Conservation (phyloP, 1,140 invertebrate genomes). For the Littorina saxatilis region DNA sequence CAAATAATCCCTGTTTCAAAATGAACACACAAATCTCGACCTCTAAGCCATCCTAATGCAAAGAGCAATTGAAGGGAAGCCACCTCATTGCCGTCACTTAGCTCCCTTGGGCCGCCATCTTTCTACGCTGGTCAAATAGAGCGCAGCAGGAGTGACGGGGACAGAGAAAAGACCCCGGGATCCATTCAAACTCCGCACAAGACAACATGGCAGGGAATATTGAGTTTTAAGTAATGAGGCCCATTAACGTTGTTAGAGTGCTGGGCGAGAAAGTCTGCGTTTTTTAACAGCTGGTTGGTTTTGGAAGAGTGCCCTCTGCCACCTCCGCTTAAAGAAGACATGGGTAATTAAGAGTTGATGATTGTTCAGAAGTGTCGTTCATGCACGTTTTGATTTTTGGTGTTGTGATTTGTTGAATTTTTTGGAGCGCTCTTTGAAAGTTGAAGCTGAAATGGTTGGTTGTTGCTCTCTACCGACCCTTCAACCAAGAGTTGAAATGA, state of each 20-base stretch:
- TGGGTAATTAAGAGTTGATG: too few relatives aligned
- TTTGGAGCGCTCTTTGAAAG: too few relatives aligned
- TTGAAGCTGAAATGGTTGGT: too few relatives aligned
- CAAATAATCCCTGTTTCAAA: neutral
- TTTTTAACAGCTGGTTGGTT: too few relatives aligned
- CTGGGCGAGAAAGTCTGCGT: slow-evolving; percentile 18
- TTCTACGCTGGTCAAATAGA: slow-evolving; percentile 19
- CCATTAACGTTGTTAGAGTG: slow-evolving; percentile 37
- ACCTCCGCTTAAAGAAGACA: too few relatives aligned
- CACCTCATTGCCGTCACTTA: slow-evolving; percentile 26
- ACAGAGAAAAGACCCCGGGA: neutral
- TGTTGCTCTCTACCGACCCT: too few relatives aligned
- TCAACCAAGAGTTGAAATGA: too few relatives aligned
- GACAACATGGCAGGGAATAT: slow-evolving; percentile 32
- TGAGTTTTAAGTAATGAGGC: slow-evolving; percentile 42
- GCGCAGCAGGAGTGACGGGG: slow-evolving; percentile 16
- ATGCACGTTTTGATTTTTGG: too few relatives aligned
- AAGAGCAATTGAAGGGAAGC: neutral
- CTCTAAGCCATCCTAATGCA: neutral
- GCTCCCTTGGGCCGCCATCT: neutral
- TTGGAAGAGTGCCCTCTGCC: too few relatives aligned
- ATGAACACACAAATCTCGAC: too few relatives aligned
- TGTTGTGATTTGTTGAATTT: too few relatives aligned
- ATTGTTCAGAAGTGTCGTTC: too few relatives aligned
- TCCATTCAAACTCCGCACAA: slow-evolving; percentile 22